Evolutionary conservation across 2,113 vertebrate species (phyloP).

Genomic region (Lamprologus lemairii): DNA sequence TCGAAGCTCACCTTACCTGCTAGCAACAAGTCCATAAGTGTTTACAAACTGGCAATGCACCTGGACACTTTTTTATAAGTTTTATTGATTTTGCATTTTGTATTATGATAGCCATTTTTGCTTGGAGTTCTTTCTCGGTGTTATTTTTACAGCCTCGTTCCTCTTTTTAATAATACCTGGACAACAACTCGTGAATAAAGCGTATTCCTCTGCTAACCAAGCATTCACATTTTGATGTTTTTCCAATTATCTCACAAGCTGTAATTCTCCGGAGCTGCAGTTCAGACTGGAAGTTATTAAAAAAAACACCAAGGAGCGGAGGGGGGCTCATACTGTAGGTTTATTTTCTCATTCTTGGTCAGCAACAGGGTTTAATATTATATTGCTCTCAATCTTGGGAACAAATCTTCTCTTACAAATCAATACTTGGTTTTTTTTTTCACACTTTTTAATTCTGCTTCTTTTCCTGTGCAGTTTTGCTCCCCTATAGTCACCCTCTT

Average conservation of each 20-base stretch:
- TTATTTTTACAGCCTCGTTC: constrained; percentile 9
- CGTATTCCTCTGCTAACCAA: neutral
- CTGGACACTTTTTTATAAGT: neutral
- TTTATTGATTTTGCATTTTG: constrained; percentile 2
- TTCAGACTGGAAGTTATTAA: constrained; percentile 49
- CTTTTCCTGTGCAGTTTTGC: neutral
- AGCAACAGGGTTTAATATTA: constrained; percentile 41
- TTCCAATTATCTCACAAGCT: constrained; percentile 55
- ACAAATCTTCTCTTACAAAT: constrained; percentile 50
- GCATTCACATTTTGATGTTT: constrained; percentile 34
- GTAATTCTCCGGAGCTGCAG: constrained; percentile 43
- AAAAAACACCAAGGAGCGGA: neutral
- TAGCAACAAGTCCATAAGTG: neutral
- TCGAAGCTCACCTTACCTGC: neutral
- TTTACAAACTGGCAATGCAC: neutral
- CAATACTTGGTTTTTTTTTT: constrained; percentile 7
- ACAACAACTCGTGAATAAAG: constrained; percentile 26
- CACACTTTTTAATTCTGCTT: constrained; percentile 11
- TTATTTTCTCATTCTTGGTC: constrained; percentile 42
- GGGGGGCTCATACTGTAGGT: neutral
- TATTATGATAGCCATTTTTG: neutral
- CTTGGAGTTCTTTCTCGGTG: neutral
- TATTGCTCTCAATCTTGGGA: constrained; percentile 38
- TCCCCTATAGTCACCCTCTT: neutral
- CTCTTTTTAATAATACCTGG: constrained; percentile 1